Evolutionary conservation across 2,797 vertebrate species (phyloP).

Genomic region (Morus bassanus): DNA sequence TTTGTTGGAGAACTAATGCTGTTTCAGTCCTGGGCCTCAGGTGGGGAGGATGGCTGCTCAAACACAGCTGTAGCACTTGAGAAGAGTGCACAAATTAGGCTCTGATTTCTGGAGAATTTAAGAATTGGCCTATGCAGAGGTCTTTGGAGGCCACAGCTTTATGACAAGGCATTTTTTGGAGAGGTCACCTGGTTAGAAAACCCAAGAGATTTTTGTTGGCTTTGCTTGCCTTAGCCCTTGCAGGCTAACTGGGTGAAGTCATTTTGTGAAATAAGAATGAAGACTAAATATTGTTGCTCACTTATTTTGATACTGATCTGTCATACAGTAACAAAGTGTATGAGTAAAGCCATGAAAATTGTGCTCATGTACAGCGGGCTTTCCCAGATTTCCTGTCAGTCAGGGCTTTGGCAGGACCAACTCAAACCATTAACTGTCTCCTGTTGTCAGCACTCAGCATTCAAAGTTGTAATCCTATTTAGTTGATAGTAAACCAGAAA

Average conservation of each 20-base stretch:
- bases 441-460: neutral
- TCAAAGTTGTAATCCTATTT: neutral
- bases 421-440: neutral
- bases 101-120: neutral
- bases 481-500: neutral
- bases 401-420: neutral
- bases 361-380: neutral
- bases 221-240: neutral
- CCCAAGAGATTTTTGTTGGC: neutral
- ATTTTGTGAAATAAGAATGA: neutral
- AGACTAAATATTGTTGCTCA: rapidly evolving
- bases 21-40: neutral
- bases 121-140: neutral
- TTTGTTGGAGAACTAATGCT: neutral
- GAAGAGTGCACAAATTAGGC: neutral
- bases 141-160: neutral
- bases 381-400: neutral
- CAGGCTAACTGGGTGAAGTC: neutral
- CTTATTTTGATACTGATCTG: neutral
- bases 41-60: neutral
- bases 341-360: neutral
- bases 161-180: neutral
- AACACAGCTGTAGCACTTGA: neutral
- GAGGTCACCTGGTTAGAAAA: neutral
- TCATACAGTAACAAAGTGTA: neutral